These are phyloP conservation scores for Bombus pyrosoma DNA, from an alignment of 1,140 invertebrate species.

Conservation along the genomic window DNA sequence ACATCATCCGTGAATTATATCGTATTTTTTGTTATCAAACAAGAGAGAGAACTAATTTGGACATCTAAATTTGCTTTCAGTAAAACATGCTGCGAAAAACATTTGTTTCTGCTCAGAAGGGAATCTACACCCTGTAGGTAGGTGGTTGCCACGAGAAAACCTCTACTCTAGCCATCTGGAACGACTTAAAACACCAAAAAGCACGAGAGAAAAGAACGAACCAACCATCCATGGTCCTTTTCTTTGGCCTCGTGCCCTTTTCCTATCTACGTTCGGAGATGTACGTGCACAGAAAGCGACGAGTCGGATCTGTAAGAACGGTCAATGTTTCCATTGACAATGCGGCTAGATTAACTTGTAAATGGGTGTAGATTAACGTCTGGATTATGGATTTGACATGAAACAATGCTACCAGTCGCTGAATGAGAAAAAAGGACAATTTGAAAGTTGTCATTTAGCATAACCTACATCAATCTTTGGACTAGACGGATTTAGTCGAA, in stretches of 20 bases:
- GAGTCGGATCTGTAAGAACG: slow-evolving; percentile 60
- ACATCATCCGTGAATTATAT: neutral
- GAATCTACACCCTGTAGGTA: slow-evolving; percentile 19
- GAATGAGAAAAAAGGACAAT: slow-evolving; percentile 19
- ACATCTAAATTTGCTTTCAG: neutral
- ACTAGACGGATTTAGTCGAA: slow-evolving; percentile 11
- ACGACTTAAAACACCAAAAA: slow-evolving; percentile 71
- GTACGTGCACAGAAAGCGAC: slow-evolving; percentile 65
- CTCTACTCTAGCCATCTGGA: slow-evolving; percentile 72
- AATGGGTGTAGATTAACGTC: slow-evolving; percentile 44
- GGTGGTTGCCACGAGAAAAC: slow-evolving; percentile 15
- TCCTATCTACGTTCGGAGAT: neutral
- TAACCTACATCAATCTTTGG: neutral
- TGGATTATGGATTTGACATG: slow-evolving; percentile 20
- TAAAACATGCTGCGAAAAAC: slow-evolving; percentile 42
- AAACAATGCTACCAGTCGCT: slow-evolving; percentile 67
- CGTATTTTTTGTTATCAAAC: neutral
- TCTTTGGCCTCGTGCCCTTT: slow-evolving; percentile 20
- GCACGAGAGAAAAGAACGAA: slow-evolving; percentile 23
- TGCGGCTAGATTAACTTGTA: slow-evolving; percentile 22
- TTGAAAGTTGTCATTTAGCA: slow-evolving; percentile 1
- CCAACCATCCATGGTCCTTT: neutral
- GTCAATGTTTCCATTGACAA: neutral
- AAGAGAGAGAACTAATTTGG: neutral
- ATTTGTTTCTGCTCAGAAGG: slow-evolving; percentile 74